Percentiles rank a stretch among this genome's conserved stretches.
Conservation (phyloP, 1,140 invertebrate genomes). For the Caenorhabditis elegans region DNA sequence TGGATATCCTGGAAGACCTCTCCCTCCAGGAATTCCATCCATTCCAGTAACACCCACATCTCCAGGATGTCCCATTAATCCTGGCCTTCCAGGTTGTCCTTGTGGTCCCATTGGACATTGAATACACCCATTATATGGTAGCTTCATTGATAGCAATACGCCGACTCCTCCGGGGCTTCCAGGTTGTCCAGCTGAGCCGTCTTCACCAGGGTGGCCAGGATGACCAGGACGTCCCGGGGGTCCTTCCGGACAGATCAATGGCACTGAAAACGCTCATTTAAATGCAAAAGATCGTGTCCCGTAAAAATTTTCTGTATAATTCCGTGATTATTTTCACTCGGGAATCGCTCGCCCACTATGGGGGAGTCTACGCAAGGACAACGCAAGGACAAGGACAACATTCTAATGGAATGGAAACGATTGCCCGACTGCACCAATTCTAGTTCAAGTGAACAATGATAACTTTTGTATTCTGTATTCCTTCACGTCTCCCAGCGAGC, state of each 20-base stretch:
- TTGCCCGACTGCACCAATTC: no score
- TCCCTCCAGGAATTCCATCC: conserved; percentile 3
- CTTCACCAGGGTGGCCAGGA: conserved; percentile 27
- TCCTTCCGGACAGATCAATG: neutral
- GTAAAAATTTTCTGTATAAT: no score
- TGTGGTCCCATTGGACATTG: conserved; percentile 38
- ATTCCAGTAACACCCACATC: neutral
- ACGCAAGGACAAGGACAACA: no score
- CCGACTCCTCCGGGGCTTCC: conserved; percentile 20
- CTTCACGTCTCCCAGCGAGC: no score
- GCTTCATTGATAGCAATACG: neutral
- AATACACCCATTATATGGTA: conserved; percentile 31
- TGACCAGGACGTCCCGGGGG: neutral
- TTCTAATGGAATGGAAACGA: no score
- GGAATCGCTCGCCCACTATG: no score
- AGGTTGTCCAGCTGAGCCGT: neutral
- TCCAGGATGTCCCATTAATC: conserved; percentile 7
- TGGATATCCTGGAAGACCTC: conserved; percentile 1
- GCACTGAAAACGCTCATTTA: conserved; percentile 5
- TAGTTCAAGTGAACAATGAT: no score
- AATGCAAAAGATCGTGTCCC: no score
- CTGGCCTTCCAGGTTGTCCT: conserved; percentile 8
- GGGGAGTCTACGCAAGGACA: no score
- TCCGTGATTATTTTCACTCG: no score
- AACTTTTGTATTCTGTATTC: no score